These are phyloP conservation scores for Neogale vison DNA, from an alignment of 2,113 vertebrate genomes.

Conservation along the genomic window DNA sequence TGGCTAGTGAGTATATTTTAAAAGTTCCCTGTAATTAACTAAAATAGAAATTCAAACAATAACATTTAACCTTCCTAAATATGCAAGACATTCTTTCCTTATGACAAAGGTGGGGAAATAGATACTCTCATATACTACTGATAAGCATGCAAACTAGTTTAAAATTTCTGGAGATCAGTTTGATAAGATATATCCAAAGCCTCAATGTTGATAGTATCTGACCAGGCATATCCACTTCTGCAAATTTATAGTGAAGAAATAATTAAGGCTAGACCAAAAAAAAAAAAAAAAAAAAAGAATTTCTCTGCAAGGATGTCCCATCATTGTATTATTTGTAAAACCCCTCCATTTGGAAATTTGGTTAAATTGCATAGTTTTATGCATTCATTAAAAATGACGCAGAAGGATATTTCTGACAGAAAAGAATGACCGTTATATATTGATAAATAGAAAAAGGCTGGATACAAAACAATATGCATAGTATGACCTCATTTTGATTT, in stretches of 20 bases:
- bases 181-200: background rate
- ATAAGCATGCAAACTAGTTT: background rate
- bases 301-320: background rate
- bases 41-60: background rate
- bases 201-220: background rate
- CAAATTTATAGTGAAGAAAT: background rate
- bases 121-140: background rate
- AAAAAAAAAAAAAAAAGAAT: background rate
- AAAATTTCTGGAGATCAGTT: background rate
- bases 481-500: constrained; percentile 22
- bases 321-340: constrained; percentile 35
- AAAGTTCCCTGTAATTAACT: background rate
- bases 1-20: background rate
- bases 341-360: background rate
- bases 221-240: constrained; percentile 26
- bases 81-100: background rate
- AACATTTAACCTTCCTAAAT: background rate
- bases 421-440: background rate
- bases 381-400: background rate
- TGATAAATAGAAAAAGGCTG: background rate
- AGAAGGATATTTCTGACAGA: background rate
- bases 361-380: background rate
- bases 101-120: background rate
- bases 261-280: background rate
- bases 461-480: background rate